Conservation (phyloP, 2,113 vertebrate genomes). For the Oryzias melastigma region DNA sequence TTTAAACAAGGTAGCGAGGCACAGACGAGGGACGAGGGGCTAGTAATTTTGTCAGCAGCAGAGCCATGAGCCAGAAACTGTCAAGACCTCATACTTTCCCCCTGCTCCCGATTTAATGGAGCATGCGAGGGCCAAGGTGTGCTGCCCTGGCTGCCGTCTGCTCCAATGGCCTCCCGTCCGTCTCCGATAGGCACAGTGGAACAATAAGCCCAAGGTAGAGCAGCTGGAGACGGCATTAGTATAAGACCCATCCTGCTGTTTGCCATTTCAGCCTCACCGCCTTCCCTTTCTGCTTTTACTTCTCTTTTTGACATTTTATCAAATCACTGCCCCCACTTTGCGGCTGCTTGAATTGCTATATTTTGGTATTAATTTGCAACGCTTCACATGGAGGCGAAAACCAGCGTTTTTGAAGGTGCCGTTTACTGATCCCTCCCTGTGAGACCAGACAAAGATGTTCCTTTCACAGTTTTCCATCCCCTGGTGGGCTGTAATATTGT, state of each 20-base stretch:
- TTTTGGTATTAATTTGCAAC: slow-evolving; percentile 21
- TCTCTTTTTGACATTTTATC: slow-evolving; percentile 25
- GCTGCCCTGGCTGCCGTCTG: slow-evolving; percentile 30
- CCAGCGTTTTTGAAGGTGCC: slow-evolving; percentile 8
- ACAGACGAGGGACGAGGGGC: slow-evolving; percentile 38
- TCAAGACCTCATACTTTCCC: slow-evolving; percentile 53
- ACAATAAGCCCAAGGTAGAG: slow-evolving; percentile 54
- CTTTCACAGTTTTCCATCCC: slow-evolving; percentile 16
- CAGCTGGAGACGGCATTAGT: slow-evolving; percentile 71
- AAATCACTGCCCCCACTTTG: not conserved
- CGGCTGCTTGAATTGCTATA: slow-evolving; percentile 9
- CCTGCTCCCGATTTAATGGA: slow-evolving; percentile 64
- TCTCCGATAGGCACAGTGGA: slow-evolving; percentile 46
- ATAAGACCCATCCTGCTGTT: slow-evolving; percentile 51
- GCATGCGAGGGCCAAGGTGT: slow-evolving; percentile 60
- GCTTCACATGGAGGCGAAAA: slow-evolving; percentile 25
- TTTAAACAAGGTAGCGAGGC: slow-evolving; percentile 53
- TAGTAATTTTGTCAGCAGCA: slow-evolving; percentile 58
- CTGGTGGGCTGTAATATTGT: slow-evolving; percentile 37
- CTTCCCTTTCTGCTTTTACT: slow-evolving; percentile 13
- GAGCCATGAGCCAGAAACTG: slow-evolving; percentile 54
- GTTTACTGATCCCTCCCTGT: slow-evolving; percentile 13
- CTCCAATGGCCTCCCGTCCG: slow-evolving; percentile 42
- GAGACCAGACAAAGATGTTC: slow-evolving; percentile 16
- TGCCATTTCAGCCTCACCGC: slow-evolving; percentile 49